These are phyloP conservation scores for Bradysia coprophila DNA, from an alignment of 1,140 invertebrate species.

Conservation along the genomic window DNA sequence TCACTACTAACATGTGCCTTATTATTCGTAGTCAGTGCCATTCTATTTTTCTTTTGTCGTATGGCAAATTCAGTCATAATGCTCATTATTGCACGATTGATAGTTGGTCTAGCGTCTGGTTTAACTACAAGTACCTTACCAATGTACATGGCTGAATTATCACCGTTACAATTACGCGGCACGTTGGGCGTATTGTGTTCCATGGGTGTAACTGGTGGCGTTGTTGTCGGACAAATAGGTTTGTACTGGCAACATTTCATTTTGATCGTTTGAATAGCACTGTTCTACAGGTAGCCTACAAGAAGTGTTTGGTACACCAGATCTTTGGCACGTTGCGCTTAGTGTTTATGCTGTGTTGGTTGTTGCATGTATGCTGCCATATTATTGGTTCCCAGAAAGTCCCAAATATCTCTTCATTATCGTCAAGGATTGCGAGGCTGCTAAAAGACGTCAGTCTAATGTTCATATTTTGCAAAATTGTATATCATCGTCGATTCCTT, in stretches of 20 bases:
- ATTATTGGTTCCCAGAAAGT: conserved; percentile 57
- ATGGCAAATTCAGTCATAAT: conserved; percentile 45
- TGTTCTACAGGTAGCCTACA: conserved; percentile 7
- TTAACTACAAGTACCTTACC: conserved; percentile 61
- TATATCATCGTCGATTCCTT: neutral
- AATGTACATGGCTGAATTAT: conserved; percentile 72
- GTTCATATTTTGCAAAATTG: neutral
- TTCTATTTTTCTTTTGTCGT: conserved; percentile 39
- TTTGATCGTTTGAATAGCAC: neutral
- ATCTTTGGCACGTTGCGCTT: conserved; percentile 49
- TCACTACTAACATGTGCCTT: conserved; percentile 16
- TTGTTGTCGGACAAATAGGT: neutral
- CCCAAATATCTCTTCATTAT: conserved; percentile 66
- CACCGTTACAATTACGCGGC: conserved; percentile 52
- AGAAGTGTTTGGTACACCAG: conserved; percentile 28
- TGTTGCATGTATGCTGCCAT: conserved; percentile 31
- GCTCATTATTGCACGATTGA: conserved; percentile 45
- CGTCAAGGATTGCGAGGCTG: conserved; percentile 34
- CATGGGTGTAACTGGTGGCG: neutral
- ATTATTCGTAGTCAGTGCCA: conserved; percentile 22
- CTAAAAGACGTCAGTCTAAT: conserved; percentile 12
- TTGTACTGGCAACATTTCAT: neutral
- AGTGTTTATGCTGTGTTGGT: conserved; percentile 38
- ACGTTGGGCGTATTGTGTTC: conserved; percentile 54
- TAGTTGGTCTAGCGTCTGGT: conserved; percentile 50